Conservation (phyloP, 2,113 vertebrate genomes). For the Chelonoidis abingdonii region DNA sequence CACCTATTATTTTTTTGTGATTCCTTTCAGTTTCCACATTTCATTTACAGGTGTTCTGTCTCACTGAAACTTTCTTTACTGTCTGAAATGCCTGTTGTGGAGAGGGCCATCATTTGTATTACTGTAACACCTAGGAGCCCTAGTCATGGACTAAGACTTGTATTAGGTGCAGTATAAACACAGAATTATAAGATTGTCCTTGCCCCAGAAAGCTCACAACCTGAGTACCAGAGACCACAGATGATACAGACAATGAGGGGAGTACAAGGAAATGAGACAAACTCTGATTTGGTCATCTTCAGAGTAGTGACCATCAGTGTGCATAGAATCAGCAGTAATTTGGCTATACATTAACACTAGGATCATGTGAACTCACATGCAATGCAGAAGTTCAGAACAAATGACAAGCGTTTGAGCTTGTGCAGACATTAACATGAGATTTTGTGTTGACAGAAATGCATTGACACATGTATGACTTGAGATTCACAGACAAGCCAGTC, state of each 20-base stretch:
- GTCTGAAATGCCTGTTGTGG: background rate
- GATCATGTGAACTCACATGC: background rate
- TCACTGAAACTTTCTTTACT: background rate
- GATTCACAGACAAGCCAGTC: background rate
- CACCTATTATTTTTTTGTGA: background rate
- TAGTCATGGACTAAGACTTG: background rate
- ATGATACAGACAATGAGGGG: background rate
- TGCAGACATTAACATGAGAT: background rate
- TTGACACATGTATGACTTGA: background rate
- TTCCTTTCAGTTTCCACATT: background rate
- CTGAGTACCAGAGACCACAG: background rate
- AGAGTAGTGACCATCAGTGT: background rate
- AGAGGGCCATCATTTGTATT: background rate
- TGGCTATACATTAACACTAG: background rate
- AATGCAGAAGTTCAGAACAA: background rate
- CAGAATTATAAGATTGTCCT: background rate
- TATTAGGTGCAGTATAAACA: background rate
- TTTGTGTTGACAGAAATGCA: background rate
- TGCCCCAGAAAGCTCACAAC: background rate
- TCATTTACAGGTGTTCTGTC: rapidly evolving
- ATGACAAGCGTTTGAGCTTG: background rate
- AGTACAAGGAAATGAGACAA: background rate
- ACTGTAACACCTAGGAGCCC: background rate
- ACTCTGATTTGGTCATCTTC: background rate
- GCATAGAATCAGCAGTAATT: slow-evolving; percentile 11